These are phyloP conservation scores for Mesitornis unicolor DNA, from an alignment of 2,113 vertebrate genomes.

Conservation along the genomic window DNA sequence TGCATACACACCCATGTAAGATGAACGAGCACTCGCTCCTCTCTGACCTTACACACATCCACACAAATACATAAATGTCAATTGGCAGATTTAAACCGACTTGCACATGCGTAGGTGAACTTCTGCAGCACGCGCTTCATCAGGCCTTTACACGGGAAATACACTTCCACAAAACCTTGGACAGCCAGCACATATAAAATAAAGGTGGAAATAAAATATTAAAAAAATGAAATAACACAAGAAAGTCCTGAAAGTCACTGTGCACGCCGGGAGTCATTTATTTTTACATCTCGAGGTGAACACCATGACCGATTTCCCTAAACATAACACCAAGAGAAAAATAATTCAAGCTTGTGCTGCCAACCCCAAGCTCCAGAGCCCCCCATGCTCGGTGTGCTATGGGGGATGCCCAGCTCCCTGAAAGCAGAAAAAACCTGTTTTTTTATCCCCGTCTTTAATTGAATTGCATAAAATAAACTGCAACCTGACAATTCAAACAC, in stretches of 20 bases:
- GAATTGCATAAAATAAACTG: neutral
- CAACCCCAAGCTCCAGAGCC: no score
- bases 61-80: neutral
- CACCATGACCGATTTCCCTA: rapidly evolving
- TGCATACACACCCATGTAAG: rapidly evolving
- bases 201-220: neutral
- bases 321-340: neutral
- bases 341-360: no score
- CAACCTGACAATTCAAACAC: neutral
- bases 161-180: rapidly evolving
- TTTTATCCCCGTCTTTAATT: neutral
- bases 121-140: neutral
- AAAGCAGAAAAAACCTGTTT: no score
- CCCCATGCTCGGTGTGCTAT: no score
- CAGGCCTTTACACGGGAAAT: rapidly evolving
- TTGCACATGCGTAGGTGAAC: neutral
- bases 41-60: neutral
- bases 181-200: neutral
- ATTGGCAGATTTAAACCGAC: neutral
- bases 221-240: neutral
- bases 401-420: no score
- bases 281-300: neutral
- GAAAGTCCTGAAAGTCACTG: neutral
- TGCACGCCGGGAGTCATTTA: neutral
- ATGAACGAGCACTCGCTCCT: neutral